Base-by-base conservation (phyloP, 2,113 vertebrate species). In the Chascanopsetta lugubris region DNA sequence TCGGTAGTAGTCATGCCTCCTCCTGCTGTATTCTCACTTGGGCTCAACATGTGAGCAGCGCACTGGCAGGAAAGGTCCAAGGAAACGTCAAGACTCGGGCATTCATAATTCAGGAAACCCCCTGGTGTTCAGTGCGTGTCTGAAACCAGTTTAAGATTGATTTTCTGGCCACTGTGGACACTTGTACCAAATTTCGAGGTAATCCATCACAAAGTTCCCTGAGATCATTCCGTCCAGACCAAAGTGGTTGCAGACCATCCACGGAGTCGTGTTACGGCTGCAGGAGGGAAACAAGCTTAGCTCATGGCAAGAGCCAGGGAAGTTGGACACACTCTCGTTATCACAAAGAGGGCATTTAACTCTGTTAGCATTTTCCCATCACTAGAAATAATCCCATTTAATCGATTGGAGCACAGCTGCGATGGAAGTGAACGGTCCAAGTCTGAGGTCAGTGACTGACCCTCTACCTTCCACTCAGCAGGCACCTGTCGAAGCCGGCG, bases 321-420 rank as follows among this genome's bases (percentile, higher is more conserved):
- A 68, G 32, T 13, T 72, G 74, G 73, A 71, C 53, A 67, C 21
- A 53, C 57, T 61, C 48, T 29, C 48, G 68, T 80, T 77, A 75
- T 69, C 47, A 53, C 58, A 79, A 69, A 77, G 59, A 32, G 5
- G 1, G 1, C 47, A 50, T 82, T 80, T 78, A 69, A 84, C 55
- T 71, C 69, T 69, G 73, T 77, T 82, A 84, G 72, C 72, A 82
- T 84, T 85, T 78, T 89, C 83, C 68, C 82, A 82, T 78, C 77
- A 82, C 73, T 66, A 46, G 65, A 78, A 74, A 76, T 78, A 64
- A 82, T 76, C 72, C 53, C 46, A 43, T 74, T 22, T 34, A 75
- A 80, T 80, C 83, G 79, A 82, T 86, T 84, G 60, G 49, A 54
- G 42, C 36, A 50, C 80, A 84, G 77, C 80, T 77, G 80, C n/a